Percentiles rank a stretch among this genome's conserved stretches.
These are phyloP conservation scores for Lissonota sp. DNA, from an alignment of 2,888 invertebrate species.

Conservation along the genomic window DNA sequence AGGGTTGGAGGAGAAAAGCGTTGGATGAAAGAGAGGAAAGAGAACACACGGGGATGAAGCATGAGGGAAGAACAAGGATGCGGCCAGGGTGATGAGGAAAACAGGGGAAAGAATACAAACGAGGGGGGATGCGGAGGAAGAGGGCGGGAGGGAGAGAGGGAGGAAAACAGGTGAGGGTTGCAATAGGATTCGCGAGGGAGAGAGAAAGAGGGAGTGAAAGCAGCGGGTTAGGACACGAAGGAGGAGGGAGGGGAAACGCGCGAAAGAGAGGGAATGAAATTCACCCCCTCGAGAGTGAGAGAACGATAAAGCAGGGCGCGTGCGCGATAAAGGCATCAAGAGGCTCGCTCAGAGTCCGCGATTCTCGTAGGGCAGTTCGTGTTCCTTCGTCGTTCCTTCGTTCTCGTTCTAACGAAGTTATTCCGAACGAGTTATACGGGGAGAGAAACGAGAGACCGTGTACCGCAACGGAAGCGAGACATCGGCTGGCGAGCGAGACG, in stretches of 20 bases:
- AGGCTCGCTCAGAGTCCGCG: conserved; percentile 71
- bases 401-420: conserved; percentile 79
- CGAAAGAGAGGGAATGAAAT: conserved; percentile 44
- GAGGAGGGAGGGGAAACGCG: conserved; percentile 4
- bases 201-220: not conserved
- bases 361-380: conserved; percentile 78
- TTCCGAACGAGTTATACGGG: conserved; percentile 72
- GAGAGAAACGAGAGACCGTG: conserved; percentile 66
- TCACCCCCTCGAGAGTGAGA: conserved; percentile 31
- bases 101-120: conserved; percentile 1
- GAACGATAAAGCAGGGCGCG: conserved; percentile 44
- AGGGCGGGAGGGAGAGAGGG: conserved; percentile 55
- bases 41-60: conserved; percentile 43
- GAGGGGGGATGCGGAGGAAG: conserved; percentile 45
- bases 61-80: conserved; percentile 36
- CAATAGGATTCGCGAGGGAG: not conserved
- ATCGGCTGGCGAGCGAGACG: conserved; percentile 44
- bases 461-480: conserved; percentile 58
- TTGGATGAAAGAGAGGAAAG: conserved; percentile 47
- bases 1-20: conserved; percentile 64
- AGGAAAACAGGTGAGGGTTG: not conserved
- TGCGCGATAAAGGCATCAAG: conserved; percentile 65
- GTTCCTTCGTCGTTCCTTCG: conserved; percentile 81
- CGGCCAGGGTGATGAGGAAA: conserved; percentile 45
- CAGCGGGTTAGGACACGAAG: conserved; percentile 10